These are phyloP conservation scores for Eristalis arbustorum DNA, from an alignment of 2,888 invertebrate genomes.

Conservation along the genomic window DNA sequence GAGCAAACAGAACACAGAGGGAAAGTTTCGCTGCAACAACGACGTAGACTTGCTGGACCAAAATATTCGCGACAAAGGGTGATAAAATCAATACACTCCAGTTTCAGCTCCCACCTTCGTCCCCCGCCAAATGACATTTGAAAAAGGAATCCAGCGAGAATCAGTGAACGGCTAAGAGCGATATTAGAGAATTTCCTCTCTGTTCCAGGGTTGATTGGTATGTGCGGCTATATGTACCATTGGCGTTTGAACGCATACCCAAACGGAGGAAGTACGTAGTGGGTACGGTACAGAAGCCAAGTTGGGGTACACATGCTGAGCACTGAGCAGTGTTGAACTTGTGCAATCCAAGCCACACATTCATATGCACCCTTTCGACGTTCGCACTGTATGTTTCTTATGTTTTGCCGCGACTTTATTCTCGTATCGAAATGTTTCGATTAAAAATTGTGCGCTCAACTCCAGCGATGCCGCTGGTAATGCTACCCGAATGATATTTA, in stretches of 20 bases:
- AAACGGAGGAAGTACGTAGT: constrained; percentile 4
- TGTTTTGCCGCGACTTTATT: constrained; percentile 64
- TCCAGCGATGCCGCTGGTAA: constrained; percentile 65
- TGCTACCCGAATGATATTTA: constrained; percentile 60
- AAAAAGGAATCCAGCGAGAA: constrained; percentile 68
- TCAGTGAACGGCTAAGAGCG: constrained; percentile 68
- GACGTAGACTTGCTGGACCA: constrained; percentile 53
- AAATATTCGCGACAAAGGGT: constrained; percentile 69
- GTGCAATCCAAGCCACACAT: constrained; percentile 64
- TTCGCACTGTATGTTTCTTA: constrained; percentile 57
- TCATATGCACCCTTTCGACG: constrained; percentile 27
- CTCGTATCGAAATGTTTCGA: constrained; percentile 70
- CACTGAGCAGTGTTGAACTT: constrained; percentile 63
- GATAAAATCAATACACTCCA: constrained; percentile 71
- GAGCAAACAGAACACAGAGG: constrained; percentile 20
- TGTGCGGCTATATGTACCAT: constrained; percentile 63
- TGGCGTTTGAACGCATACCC: constrained; percentile 65
- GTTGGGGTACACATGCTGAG: constrained; percentile 32
- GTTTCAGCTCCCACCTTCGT: constrained; percentile 46
- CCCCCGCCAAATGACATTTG: constrained; percentile 62
- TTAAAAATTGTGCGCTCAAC: constrained; percentile 63
- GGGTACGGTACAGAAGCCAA: constrained; percentile 11
- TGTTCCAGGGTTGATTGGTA: constrained; percentile 63
- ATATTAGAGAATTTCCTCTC: constrained; percentile 68
- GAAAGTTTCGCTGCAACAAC: constrained; percentile 33